Conservation (phyloP, 2,113 vertebrate genomes). For the Hemichromis elongatus region DNA sequence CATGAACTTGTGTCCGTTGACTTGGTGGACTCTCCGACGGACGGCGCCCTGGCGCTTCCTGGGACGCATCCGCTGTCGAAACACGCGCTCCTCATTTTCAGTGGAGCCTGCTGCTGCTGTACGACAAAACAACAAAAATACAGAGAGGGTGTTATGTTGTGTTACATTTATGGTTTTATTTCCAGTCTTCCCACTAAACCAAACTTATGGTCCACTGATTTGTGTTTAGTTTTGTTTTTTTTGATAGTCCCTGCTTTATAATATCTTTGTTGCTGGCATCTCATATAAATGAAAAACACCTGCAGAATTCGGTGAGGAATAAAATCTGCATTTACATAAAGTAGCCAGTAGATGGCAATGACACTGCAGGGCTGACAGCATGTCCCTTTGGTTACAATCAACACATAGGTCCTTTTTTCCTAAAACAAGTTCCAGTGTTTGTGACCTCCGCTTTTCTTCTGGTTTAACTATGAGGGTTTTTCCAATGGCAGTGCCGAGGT, state of each 20-base stretch:
- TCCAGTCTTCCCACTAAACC: rapidly evolving
- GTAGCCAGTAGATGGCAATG: conserved; percentile 22
- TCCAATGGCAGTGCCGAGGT: not conserved
- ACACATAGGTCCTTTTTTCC: not conserved
- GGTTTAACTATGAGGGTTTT: not conserved
- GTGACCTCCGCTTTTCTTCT: not conserved
- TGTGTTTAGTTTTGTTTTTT: not conserved
- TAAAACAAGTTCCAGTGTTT: not conserved
- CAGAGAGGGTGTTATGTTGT: not conserved
- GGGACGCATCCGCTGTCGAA: conserved; percentile 92
- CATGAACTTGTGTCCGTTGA: conserved; percentile 99
- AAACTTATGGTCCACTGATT: not conserved
- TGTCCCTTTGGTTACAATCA: not conserved
- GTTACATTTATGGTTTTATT: not conserved
- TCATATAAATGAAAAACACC: not conserved
- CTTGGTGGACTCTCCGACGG: conserved; percentile 92
- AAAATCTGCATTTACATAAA: not conserved
- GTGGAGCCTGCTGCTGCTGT: conserved; percentile 67
- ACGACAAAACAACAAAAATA: not conserved
- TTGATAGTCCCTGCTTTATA: not conserved
- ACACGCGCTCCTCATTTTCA: conserved; percentile 96
- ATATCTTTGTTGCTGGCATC: not conserved
- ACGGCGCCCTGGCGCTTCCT: conserved; percentile 94
- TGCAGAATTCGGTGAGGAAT: not conserved
- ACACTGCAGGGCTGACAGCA: not conserved